Evolutionary conservation across 2,888 invertebrate genomes (phyloP).

Genomic region (Melinaea marsaeus): DNA sequence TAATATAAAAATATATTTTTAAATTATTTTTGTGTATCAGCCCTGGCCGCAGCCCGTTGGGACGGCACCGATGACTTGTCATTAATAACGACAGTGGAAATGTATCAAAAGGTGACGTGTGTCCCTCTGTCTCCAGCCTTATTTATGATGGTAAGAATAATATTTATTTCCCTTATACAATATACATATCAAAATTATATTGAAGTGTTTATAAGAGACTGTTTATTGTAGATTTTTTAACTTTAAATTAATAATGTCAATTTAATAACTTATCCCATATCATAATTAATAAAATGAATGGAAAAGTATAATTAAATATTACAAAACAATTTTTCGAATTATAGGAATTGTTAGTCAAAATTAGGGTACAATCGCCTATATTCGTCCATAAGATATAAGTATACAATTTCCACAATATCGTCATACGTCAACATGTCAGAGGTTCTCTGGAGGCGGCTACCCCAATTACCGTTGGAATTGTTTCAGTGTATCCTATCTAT

Average conservation of each 20-base stretch:
- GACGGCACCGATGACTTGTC: constrained; percentile 77
- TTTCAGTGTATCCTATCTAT: constrained; percentile 65
- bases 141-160: constrained; percentile 73
- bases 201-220: too few relatives aligned
- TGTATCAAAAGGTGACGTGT: constrained; percentile 78
- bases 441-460: constrained; percentile 58
- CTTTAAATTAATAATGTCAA: too few relatives aligned
- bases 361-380: constrained; percentile 10
- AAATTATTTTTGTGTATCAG: constrained; percentile 27
- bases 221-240: too few relatives aligned
- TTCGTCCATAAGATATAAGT: constrained; percentile 26
- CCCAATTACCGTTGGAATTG: constrained; percentile 71
- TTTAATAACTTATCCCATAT: too few relatives aligned
- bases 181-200: too few relatives aligned
- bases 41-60: constrained; percentile 65
- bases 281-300: too few relatives aligned
- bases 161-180: constrained; percentile 60
- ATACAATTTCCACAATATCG: constrained; percentile 71
- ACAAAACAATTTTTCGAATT: too few relatives aligned
- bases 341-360: neutral
- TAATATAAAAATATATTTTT: neutral
- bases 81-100: constrained; percentile 79
- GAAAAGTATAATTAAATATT: too few relatives aligned
- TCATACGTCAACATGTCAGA: constrained; percentile 65
- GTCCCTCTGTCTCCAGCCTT: constrained; percentile 71